Conservation (phyloP, 2,113 vertebrate species). For the Colius striatus region DNA sequence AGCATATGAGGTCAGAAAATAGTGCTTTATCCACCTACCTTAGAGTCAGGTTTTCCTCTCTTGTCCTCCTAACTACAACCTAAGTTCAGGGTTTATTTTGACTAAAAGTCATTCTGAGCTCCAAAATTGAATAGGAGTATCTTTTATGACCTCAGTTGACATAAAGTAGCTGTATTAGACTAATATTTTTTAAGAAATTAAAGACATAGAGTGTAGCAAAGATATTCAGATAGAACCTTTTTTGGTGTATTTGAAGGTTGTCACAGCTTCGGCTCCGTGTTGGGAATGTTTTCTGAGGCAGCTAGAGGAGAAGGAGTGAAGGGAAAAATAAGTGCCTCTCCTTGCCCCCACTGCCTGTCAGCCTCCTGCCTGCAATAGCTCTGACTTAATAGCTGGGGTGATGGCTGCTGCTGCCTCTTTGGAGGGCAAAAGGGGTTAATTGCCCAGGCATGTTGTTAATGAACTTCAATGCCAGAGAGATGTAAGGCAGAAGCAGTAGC, state of each 20-base stretch:
- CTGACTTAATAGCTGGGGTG: background rate
- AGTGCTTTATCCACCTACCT: background rate
- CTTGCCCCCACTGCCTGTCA: no score
- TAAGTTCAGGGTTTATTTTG: background rate
- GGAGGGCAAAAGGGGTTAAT: background rate
- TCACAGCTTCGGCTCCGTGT: background rate
- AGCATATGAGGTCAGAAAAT: background rate
- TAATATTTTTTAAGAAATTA: background rate
- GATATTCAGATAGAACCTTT: background rate
- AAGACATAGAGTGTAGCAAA: background rate
- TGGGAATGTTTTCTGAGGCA: fast-evolving
- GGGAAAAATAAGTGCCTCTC: background rate
- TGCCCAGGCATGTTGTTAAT: background rate
- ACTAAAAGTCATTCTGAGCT: background rate
- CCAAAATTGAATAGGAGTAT: background rate
- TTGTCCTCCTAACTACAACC: background rate
- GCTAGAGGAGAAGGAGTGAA: background rate
- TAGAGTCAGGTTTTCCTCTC: background rate
- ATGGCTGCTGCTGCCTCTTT: fast-evolving
- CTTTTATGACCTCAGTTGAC: background rate
- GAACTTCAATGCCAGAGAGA: background rate
- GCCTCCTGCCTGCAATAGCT: background rate
- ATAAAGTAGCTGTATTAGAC: background rate
- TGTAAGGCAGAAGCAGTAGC: background rate
- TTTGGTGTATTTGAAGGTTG: background rate